These are phyloP conservation scores for Saguinus midas DNA, from an alignment of 2,113 vertebrate genomes.

Conservation along the genomic window DNA sequence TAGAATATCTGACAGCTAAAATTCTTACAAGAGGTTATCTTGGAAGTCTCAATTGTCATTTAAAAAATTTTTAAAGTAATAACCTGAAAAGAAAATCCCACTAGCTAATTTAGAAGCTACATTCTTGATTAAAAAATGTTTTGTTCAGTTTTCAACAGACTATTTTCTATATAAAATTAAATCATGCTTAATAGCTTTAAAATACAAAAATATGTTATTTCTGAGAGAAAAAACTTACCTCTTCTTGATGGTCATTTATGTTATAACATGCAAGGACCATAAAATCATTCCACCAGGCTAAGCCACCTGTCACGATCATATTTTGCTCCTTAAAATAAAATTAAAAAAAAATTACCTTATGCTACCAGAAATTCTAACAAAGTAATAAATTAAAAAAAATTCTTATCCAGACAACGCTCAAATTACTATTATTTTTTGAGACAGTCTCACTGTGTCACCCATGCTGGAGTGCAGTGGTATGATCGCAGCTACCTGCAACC, in stretches of 20 bases:
- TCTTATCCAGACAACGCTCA: constrained; percentile 15
- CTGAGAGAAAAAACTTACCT: constrained; percentile 85
- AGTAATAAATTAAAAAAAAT: constrained; percentile 14
- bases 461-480: too few species aligned
- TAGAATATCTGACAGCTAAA: constrained; percentile 25
- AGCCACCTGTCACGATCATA: constrained; percentile 96
- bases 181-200: constrained; percentile 9
- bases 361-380: constrained; percentile 37
- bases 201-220: constrained; percentile 42
- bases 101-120: constrained; percentile 19
- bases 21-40: constrained; percentile 31
- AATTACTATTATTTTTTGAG: too few species aligned
- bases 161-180: constrained; percentile 37
- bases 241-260: constrained; percentile 94
- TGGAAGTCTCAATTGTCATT: not conserved
- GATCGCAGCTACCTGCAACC: too few species aligned
- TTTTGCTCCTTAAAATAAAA: constrained; percentile 93
- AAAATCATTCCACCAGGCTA: constrained; percentile 98
- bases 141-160: not conserved
- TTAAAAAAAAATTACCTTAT: constrained; percentile 35
- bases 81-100: not conserved
- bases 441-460: too few species aligned
- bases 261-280: constrained; percentile 98
- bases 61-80: not conserved
- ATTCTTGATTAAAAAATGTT: constrained; percentile 12